phyloP scores from a whole-genome alignment of 1,140 invertebrate species.

The Lithobius niger region DNA sequence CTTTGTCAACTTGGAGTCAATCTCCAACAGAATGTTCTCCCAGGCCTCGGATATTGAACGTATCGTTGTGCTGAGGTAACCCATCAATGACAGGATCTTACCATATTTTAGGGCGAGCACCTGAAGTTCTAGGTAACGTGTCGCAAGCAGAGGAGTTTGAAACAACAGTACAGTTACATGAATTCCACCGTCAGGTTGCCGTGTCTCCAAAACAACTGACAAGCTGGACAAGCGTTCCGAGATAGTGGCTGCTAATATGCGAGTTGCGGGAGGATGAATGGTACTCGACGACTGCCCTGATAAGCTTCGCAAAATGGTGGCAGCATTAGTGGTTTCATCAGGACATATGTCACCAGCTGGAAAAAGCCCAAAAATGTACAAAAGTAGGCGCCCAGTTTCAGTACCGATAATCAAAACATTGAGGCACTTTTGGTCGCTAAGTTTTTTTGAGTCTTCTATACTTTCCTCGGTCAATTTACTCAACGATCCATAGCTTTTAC shows the following conservation, averaged over 20 bases:
- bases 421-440: conserved; percentile 50
- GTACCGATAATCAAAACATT: conserved; percentile 68
- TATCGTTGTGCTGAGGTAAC: conserved; percentile 23
- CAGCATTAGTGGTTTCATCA: not conserved
- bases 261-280: conserved; percentile 9
- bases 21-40: conserved; percentile 86
- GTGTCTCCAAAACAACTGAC: conserved; percentile 24
- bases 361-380: conserved; percentile 73
- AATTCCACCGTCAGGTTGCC: not conserved
- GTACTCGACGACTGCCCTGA: not conserved
- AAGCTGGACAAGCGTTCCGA: conserved; percentile 34
- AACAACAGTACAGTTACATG: conserved; percentile 34
- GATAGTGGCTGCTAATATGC: conserved; percentile 25
- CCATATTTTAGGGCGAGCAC: conserved; percentile 55
- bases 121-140: conserved; percentile 50
- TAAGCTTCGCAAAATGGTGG: not conserved
- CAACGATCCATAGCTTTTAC: conserved; percentile 39
- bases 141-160: conserved; percentile 50
- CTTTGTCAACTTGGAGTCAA: conserved; percentile 79
- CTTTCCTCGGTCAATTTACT: conserved; percentile 41
- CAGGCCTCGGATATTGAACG: conserved; percentile 76
- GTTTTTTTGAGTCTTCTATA: conserved; percentile 45
- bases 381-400: conserved; percentile 50
- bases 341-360: conserved; percentile 25
- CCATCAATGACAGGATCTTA: conserved; percentile 26